Conservation (phyloP, 2,888 invertebrate species). For the Troilus luridus region DNA sequence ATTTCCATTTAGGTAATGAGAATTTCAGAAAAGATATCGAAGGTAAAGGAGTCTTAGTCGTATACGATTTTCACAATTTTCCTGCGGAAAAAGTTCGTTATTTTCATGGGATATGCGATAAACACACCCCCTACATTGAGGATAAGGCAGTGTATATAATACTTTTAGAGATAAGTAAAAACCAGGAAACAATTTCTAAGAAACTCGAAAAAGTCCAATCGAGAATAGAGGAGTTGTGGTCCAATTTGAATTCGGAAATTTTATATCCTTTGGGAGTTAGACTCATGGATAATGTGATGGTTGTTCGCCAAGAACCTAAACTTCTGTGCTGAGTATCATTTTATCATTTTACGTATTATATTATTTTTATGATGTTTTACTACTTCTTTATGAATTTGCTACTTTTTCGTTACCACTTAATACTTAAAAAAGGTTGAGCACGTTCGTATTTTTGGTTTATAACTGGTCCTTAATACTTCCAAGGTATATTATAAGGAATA, state of each 20-base stretch:
- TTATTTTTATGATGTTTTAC: not conserved
- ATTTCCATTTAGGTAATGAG: conserved; percentile 7
- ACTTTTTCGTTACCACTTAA: not conserved
- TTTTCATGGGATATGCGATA: conserved; percentile 51
- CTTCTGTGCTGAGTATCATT: not conserved
- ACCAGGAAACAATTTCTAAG: not conserved
- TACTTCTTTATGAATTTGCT: not conserved
- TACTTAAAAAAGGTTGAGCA: not conserved
- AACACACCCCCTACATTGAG: conserved; percentile 9
- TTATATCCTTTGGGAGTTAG: conserved; percentile 8
- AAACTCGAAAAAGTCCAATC: not conserved
- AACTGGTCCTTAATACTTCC: not conserved
- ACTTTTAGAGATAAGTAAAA: conserved; percentile 1
- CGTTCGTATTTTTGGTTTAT: not conserved
- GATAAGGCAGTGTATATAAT: conserved; percentile 24
- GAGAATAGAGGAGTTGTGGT: conserved; percentile 23
- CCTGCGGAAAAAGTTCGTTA: not conserved
- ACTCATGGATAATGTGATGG: conserved; percentile 3
- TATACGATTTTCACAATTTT: conserved; percentile 34
- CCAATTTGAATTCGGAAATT: not conserved
- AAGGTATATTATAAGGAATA: not conserved
- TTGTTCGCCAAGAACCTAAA: not conserved
- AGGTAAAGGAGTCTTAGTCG: not conserved
- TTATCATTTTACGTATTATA: not conserved
- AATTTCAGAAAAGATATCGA: not conserved